phyloP scores from a whole-genome alignment of 2,113 vertebrate species.

The Okapia johnstoni region DNA sequence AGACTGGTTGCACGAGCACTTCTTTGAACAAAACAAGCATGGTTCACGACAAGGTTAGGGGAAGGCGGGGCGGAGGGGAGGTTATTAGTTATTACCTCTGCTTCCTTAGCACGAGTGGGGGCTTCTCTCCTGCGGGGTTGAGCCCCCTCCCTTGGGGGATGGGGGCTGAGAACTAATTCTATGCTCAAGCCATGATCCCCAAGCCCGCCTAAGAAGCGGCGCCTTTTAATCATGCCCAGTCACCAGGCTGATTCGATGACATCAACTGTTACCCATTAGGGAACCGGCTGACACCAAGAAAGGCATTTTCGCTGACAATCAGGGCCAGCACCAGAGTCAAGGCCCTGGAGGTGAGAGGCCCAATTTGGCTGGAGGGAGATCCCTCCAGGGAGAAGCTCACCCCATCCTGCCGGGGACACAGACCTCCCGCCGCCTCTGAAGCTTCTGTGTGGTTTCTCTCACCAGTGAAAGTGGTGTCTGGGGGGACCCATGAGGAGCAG shows the following conservation, averaged over 20 bases:
- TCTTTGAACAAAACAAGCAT: constrained; percentile 66
- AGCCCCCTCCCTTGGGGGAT: constrained; percentile 41
- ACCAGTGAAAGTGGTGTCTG: neutral
- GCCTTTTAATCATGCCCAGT: constrained; percentile 74
- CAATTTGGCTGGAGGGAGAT: neutral
- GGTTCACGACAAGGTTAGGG: constrained; percentile 71
- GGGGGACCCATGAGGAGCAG: neutral
- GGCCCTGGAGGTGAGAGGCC: constrained; percentile 61
- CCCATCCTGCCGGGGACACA: neutral
- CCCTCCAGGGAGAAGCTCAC: neutral
- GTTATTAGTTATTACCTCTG: constrained; percentile 68
- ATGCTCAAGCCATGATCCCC: neutral
- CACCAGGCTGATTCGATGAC: constrained; percentile 73
- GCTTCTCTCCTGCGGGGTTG: constrained; percentile 40
- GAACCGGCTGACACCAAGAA: constrained; percentile 74
- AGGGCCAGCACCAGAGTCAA: constrained; percentile 54
- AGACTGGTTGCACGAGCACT: constrained; percentile 66
- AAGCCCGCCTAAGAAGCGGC: constrained; percentile 54
- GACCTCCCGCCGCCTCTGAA: neutral
- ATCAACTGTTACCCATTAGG: constrained; percentile 75
- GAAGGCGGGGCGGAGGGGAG: constrained; percentile 42
- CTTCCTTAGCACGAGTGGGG: constrained; percentile 50
- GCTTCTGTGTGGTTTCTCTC: neutral
- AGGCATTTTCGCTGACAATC: constrained; percentile 73
- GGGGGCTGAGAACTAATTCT: constrained; percentile 61